phyloP scores from a whole-genome alignment of 2,113 vertebrate species.

The Xyliphius kryptos region DNA sequence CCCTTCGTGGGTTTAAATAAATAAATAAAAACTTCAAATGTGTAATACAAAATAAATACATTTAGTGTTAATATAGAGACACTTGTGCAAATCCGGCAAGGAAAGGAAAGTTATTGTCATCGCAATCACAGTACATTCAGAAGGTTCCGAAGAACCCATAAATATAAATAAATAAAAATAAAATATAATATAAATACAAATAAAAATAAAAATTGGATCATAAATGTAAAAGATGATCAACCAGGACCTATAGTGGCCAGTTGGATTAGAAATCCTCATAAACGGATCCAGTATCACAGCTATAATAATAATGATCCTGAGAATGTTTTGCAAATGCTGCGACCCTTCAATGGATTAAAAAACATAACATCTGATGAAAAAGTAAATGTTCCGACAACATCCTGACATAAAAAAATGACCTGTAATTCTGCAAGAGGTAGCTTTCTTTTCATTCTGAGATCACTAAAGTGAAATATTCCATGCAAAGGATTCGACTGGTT shows the following conservation, averaged over 20 bases:
- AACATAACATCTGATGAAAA: too few relatives aligned
- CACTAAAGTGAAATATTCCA: background rate
- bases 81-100: conserved; percentile 29
- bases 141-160: conserved; percentile 21
- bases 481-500: conserved; percentile 21
- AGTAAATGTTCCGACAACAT: too few relatives aligned
- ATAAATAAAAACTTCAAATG: too few relatives aligned
- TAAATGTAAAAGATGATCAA: background rate
- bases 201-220: conserved; percentile 3
- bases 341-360: too few relatives aligned
- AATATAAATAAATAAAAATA: too few relatives aligned
- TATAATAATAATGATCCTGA: too few relatives aligned
- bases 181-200: too few relatives aligned
- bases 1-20: too few relatives aligned
- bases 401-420: conserved; percentile 19
- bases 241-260: conserved; percentile 15
- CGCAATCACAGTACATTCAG: conserved; percentile 36
- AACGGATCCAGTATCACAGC: too few relatives aligned
- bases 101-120: conserved; percentile 36
- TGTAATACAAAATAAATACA: background rate
- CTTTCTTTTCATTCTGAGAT: background rate
- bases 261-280: too few relatives aligned
- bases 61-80: conserved; percentile 6
- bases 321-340: too few relatives aligned
- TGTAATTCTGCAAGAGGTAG: conserved; percentile 32